These are phyloP conservation scores for Masticophis lateralis DNA, from an alignment of 2,797 vertebrate species.

Conservation along the genomic window DNA sequence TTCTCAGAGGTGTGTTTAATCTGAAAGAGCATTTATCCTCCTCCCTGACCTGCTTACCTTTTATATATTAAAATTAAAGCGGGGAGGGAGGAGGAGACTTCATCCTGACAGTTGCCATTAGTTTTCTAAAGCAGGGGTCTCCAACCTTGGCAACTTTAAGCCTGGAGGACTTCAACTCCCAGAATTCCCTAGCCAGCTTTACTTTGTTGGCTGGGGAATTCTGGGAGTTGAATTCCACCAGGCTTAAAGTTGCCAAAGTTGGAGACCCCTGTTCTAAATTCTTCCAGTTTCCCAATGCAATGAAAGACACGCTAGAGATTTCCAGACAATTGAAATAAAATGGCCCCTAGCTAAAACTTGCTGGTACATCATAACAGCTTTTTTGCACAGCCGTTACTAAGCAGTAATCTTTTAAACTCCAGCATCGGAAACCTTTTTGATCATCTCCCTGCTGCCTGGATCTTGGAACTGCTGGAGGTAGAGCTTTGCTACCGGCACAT, in stretches of 20 bases:
- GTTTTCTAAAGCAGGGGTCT: not conserved
- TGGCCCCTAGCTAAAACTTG: not conserved
- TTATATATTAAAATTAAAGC: not conserved
- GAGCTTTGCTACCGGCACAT: conserved; percentile 3
- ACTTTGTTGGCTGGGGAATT: too few species aligned
- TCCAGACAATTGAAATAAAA: not conserved
- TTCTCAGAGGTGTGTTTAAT: not conserved
- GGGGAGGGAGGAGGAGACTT: not conserved
- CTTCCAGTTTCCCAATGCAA: not conserved
- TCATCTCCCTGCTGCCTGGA: not conserved
- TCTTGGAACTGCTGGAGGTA: conserved; percentile 8
- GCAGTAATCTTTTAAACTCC: conserved; percentile 20
- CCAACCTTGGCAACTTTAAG: too few species aligned
- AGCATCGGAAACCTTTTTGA: not conserved
- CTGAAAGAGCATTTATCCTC: not conserved
- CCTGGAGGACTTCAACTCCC: too few species aligned
- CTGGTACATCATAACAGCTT: not conserved
- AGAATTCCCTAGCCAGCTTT: too few species aligned
- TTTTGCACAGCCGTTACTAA: conserved; percentile 31
- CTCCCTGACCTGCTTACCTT: not conserved
- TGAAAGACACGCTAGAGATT: not conserved
- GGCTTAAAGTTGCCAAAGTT: too few species aligned
- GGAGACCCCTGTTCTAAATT: too few species aligned
- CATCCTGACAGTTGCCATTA: not conserved
- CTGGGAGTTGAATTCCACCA: too few species aligned